These are phyloP conservation scores for Malurus melanocephalus DNA, from an alignment of 2,113 vertebrate genomes.

Conservation along the genomic window DNA sequence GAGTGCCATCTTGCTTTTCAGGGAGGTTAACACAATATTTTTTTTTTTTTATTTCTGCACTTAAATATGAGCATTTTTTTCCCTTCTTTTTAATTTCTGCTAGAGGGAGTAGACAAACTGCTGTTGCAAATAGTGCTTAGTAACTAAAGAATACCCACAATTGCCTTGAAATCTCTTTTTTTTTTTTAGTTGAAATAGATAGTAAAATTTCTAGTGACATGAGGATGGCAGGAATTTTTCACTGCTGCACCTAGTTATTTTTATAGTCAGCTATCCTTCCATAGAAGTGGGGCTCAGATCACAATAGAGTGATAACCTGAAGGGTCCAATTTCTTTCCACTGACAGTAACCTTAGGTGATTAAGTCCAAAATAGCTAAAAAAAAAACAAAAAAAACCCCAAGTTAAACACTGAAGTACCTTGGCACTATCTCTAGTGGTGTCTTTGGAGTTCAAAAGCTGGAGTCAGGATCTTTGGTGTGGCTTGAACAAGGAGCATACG, in stretches of 20 bases:
- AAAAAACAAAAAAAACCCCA: neutral
- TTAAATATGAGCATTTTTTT: neutral
- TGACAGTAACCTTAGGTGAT: neutral
- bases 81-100: neutral
- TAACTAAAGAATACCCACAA: neutral
- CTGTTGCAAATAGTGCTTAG: neutral
- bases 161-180: neutral
- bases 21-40: neutral
- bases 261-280: neutral
- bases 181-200: neutral
- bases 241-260: neutral
- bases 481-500: neutral
- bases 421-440: neutral
- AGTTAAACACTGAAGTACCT: neutral
- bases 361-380: neutral
- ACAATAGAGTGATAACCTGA: neutral
- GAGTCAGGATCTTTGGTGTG: neutral
- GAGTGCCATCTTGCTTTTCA: neutral
- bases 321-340: neutral
- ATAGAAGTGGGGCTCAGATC: neutral
- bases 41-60: neutral
- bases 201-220: neutral
- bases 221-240: neutral
- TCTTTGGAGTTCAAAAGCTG: constrained; percentile 6
- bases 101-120: neutral